Evolutionary conservation across 2,113 vertebrate genomes (phyloP).

Genomic region (Sturnus vulgaris): DNA sequence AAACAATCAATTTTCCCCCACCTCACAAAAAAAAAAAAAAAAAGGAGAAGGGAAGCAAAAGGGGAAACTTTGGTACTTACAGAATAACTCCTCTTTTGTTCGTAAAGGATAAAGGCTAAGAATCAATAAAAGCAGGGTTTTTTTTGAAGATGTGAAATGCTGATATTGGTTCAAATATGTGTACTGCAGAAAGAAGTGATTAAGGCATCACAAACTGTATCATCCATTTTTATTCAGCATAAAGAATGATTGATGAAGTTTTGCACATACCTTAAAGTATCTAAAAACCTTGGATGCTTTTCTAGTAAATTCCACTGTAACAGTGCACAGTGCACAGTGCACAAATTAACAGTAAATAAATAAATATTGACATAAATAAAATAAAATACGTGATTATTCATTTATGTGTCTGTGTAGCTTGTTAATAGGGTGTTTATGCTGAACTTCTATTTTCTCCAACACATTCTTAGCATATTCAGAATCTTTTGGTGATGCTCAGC

Average conservation of each 20-base stretch:
- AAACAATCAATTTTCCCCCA: fast-evolving
- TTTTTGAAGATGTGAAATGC: neutral
- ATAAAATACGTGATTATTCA: neutral
- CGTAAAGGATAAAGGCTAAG: neutral
- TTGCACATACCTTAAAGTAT: neutral
- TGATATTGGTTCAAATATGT: neutral
- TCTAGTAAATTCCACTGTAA: neutral
- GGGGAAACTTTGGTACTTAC: neutral
- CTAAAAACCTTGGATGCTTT: neutral
- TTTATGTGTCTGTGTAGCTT: neutral
- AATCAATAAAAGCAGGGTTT: neutral
- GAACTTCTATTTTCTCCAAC: neutral
- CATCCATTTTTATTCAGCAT: neutral
- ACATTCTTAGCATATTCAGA: neutral
- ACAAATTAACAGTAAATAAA: neutral
- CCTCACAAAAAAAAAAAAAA: neutral
- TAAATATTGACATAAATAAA: neutral
- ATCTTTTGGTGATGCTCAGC: neutral
- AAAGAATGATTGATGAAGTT: neutral
- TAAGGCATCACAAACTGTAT: neutral
- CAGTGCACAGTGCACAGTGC: neutral
- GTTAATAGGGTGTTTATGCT: neutral
- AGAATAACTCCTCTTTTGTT: neutral
- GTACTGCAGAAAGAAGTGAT: neutral
- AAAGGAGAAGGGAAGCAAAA: neutral